These are phyloP conservation scores for Plemyria rubiginata DNA, from an alignment of 2,888 invertebrate species.

Conservation along the genomic window DNA sequence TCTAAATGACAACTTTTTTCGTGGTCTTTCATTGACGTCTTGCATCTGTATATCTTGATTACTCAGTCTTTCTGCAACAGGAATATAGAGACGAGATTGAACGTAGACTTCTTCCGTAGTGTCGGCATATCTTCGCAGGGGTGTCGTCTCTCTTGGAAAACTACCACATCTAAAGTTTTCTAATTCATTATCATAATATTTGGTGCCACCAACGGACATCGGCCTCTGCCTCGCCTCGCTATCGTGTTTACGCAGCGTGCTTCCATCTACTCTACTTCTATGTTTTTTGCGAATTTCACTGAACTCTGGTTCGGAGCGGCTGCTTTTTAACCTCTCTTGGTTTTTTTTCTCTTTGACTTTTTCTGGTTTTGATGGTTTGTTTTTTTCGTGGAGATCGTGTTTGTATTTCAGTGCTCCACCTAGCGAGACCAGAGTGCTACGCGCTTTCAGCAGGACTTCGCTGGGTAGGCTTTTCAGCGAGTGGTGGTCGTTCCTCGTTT, in stretches of 20 bases:
- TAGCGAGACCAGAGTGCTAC: conserved; percentile 75
- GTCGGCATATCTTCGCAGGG: conserved; percentile 61
- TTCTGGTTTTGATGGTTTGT: conserved; percentile 71
- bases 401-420: conserved; percentile 78
- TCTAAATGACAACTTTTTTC: conserved; percentile 94
- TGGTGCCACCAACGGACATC: conserved; percentile 70
- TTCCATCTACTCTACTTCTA: conserved; percentile 67
- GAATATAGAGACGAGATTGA: conserved; percentile 73
- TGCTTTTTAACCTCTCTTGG: conserved; percentile 67
- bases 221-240: conserved; percentile 61
- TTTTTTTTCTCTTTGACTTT: conserved; percentile 72
- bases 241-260: conserved; percentile 51
- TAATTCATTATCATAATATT: conserved; percentile 64
- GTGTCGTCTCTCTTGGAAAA: conserved; percentile 58
- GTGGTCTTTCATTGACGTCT: conserved; percentile 85
- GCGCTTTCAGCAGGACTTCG: conserved; percentile 76
- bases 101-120: conserved; percentile 73
- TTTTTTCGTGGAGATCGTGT: conserved; percentile 59
- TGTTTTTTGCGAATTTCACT: conserved; percentile 67
- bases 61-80: conserved; percentile 70
- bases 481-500: conserved; percentile 69
- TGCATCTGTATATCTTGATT: conserved; percentile 60
- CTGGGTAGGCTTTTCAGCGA: conserved; percentile 73
- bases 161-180: conserved; percentile 57
- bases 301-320: conserved; percentile 75